These are phyloP conservation scores for Speoplatyrhinus poulsoni DNA, from an alignment of 2,113 vertebrate species.

Conservation along the genomic window DNA sequence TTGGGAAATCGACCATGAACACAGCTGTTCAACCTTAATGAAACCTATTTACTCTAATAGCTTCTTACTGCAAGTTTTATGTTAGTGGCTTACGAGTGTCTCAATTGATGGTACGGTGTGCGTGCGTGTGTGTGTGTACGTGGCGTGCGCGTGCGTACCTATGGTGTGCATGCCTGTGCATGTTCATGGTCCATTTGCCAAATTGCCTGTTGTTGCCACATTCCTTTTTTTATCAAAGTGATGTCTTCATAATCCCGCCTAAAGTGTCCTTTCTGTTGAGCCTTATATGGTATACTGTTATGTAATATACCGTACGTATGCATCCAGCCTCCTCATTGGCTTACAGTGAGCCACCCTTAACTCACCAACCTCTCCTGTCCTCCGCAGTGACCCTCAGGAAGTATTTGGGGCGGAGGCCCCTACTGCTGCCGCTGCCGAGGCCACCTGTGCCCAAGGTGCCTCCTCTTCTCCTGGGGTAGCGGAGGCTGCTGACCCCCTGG, in stretches of 20 bases:
- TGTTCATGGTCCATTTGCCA: too few species aligned
- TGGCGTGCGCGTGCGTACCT: too few species aligned
- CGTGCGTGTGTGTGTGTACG: constrained; percentile 5
- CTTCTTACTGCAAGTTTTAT: constrained; percentile 10
- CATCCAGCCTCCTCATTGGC: neutral
- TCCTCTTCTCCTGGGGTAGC: constrained; percentile 42
- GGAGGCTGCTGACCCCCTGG: constrained; percentile 16
- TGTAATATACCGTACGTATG: neutral
- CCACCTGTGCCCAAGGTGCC: constrained; percentile 42
- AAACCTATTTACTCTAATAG: constrained; percentile 22
- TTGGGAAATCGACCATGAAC: constrained; percentile 33
- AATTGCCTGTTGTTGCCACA: too few species aligned
- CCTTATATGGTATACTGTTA: neutral
- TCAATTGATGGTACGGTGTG: constrained; percentile 32
- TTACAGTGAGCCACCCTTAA: too few species aligned
- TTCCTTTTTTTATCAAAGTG: too few species aligned
- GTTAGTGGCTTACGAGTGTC: constrained; percentile 35
- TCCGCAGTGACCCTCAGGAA: constrained; percentile 77
- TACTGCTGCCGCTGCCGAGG: constrained; percentile 26
- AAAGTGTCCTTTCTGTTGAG: too few species aligned
- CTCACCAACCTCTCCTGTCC: neutral
- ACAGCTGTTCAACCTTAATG: constrained; percentile 36
- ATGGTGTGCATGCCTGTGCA: too few species aligned
- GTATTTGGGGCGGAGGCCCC: constrained; percentile 52
- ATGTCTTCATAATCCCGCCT: too few species aligned